Evolutionary conservation across 2,113 vertebrate species (phyloP), one percentile per base, ranked within the genome.

Genomic region (Corythoichthys haematopterus): DNA sequence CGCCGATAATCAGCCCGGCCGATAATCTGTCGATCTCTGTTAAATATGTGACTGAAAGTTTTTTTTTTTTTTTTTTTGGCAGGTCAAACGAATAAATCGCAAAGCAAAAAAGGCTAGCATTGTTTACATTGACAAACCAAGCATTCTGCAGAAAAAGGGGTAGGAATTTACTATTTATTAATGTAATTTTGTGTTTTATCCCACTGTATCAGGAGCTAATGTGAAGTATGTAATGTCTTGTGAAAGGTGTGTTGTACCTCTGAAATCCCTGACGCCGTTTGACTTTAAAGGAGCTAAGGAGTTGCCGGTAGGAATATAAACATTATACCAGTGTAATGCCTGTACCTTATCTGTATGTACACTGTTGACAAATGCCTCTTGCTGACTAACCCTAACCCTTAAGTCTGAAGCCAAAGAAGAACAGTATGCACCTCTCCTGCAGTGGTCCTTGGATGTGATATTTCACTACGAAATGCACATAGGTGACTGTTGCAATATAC

Each of bases 241-340:
- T 3, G 77, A 4, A 9, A 98, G 97, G 16, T 90, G 96, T 65
- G 84, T 85, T 2, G 92, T 95, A 16, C 35, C 88, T 66, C 78
- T 97, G 64, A 93, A 83, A 88, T 92, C 66, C 4, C 73, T 99
- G 71, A 98, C 97, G 59, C 94, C 93, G 51, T 96, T 94, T 83
- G 94, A 98, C 50, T 96, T 95, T 82, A 85, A 93, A 72, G 94
- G 96, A 55, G 91, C 88, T 56, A 80, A 91, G 59, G 78, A 87
- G 10, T 82, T 98, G 16, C 87, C 93, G 65, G 97, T 99, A 87
- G 90, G 93, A 88, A 37, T 1, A n/a, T 35, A 3, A 65, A 37
- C 0, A 16, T 64, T 16, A 20, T 28, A 46, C 38, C 9, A 43
- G 40, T 43, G 38, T n/a, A 50, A 35, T 45, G 33, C 0, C 37